These are phyloP conservation scores for Nasonia giraulti DNA, from an alignment of 1,140 invertebrate genomes.

Conservation along the genomic window DNA sequence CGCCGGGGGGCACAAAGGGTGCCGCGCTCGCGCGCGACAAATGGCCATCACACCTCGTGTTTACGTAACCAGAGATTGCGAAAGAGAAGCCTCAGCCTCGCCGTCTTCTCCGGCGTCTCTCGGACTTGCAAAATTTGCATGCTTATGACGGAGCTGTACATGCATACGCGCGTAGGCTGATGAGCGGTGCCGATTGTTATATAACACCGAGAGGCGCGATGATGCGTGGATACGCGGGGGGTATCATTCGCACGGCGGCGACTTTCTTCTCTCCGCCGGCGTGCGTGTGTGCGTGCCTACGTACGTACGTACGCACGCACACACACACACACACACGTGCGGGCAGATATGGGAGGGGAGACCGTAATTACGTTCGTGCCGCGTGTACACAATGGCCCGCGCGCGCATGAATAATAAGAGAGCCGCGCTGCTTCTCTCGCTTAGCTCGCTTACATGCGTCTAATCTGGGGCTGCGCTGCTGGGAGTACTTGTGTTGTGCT, in stretches of 20 bases:
- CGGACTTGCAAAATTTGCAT: constrained; percentile 3
- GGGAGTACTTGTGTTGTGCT: neutral
- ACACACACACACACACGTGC: neutral
- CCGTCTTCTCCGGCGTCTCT: neutral
- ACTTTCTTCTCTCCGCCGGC: neutral
- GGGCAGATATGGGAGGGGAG: too few species aligned
- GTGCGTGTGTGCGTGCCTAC: neutral
- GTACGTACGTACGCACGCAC: too few species aligned
- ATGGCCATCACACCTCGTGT: neutral
- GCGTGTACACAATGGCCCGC: neutral
- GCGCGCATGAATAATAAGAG: constrained; percentile 3
- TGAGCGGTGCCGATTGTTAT: neutral
- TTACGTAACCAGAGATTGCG: neutral
- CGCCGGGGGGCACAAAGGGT: neutral
- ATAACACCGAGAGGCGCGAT: neutral
- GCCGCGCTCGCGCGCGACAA: neutral
- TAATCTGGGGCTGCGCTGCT: neutral
- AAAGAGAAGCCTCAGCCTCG: neutral
- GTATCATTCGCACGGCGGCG: neutral
- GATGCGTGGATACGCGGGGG: neutral
- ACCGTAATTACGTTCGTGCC: constrained; percentile 3
- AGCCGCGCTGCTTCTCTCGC: neutral
- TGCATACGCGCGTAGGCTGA: neutral
- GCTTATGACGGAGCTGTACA: neutral
- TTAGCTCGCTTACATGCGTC: neutral